Base-by-base conservation (phyloP, 2,113 vertebrate genomes). In the Saimiri boliviensis region DNA sequence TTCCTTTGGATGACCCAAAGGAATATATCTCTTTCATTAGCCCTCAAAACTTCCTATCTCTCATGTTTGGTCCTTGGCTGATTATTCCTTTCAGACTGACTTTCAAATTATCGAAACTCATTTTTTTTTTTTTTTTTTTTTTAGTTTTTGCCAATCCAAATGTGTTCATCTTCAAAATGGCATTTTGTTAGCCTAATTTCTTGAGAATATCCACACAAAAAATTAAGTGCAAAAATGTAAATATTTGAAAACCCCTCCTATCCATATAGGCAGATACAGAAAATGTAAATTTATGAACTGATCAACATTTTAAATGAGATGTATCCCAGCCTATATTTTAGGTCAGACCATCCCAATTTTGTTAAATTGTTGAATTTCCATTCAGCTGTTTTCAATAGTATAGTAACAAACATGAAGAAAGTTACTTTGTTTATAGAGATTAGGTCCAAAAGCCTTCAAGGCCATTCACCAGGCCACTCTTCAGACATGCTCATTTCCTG, bases 261-360 rank as follows among this genome's bases (percentile, higher is more conserved):
- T 60, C 13, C n/a, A 47, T 81, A 93, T 68, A 91, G 19, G 35
- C 32, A 93, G 2, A 45, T 47, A 94, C 0, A 85, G 30, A 95
- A 91, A 66, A 84, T 85, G 5, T 80, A 85, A 82, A n/a, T 82
- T 60, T 90, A 47, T 90, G 20, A 79, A 79, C 52, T 40, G 87
- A 93, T 91, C 16, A 87, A 40, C 35, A 93, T 94, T 93, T 92
- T 87, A 87, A 95, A 71, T 91, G 10, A 86, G 49, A 86, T 86
- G 21, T 11, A 93, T 85, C 25, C 21, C 30, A 42, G 8, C 21
- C 25, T 91, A 35, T 89, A 66, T 89, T 92, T 93, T 92, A 89
- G 86, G 37, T 92, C 45, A 92, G 27, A 93, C 40, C 20, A 86
- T 93, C 77, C 19, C 42, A 93, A 77, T 86, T 94, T 58, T 93